phyloP scores from a whole-genome alignment of 92 coral and sea anemone species.

The Epizoanthus fatuus region DNA sequence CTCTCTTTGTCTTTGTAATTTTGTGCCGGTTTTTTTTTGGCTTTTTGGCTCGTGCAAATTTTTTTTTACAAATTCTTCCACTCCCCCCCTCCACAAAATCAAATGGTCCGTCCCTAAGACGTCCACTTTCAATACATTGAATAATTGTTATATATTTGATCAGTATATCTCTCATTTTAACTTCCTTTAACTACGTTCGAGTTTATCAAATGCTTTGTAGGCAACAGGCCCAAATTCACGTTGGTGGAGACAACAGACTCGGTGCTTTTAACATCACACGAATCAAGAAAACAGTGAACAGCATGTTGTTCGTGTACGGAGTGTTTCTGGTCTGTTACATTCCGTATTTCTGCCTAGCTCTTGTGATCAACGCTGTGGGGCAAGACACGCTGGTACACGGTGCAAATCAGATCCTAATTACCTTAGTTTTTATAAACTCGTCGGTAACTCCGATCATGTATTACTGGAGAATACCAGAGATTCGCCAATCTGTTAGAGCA shows the following conservation, averaged over 20 bases:
- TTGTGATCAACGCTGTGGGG: slow-evolving; percentile 44
- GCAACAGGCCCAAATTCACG: not conserved
- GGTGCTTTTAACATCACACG: slow-evolving; percentile 23
- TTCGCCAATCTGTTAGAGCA: slow-evolving; percentile 17
- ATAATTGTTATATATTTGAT: too few species aligned
- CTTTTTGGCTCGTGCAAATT: too few species aligned
- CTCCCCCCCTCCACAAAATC: too few species aligned
- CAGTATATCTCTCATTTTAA: slow-evolving; percentile 15
- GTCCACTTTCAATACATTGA: too few species aligned
- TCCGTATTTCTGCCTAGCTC: slow-evolving; percentile 44
- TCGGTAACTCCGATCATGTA: slow-evolving; percentile 56
- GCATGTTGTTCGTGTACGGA: slow-evolving; percentile 52
- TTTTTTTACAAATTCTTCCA: too few species aligned
- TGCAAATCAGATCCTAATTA: slow-evolving; percentile 45
- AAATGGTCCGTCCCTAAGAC: too few species aligned
- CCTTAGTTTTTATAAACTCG: slow-evolving; percentile 57
- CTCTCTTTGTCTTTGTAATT: too few species aligned
- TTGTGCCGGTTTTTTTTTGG: too few species aligned
- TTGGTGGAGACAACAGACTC: not conserved
- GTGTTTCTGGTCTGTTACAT: slow-evolving; percentile 49
- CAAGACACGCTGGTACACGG: slow-evolving; percentile 25
- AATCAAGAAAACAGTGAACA: slow-evolving; percentile 39
- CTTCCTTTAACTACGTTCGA: slow-evolving; percentile 44
- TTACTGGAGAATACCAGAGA: slow-evolving; percentile 60
- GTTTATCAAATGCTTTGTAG: slow-evolving; percentile 33